Base-by-base conservation (phyloP, 2,113 vertebrate species). In the Gasterosteus aculeatus region DNA sequence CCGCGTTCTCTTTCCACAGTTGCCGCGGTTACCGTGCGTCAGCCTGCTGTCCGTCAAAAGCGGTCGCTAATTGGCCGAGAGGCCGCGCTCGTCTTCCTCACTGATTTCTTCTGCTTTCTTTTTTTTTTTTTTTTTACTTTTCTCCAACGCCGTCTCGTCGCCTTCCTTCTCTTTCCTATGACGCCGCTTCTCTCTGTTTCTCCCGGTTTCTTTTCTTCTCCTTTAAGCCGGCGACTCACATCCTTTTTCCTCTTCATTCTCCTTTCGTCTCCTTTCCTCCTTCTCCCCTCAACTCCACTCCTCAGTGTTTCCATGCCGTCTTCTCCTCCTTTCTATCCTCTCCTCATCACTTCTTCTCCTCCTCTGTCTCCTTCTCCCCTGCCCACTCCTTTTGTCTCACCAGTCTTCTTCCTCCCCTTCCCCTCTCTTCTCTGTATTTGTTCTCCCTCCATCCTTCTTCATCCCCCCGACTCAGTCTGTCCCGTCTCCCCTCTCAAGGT, bases 1-100 rank as follows among this genome's bases (percentile, higher is more conserved):
- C 80, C 18, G 72, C 63, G 56, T 80, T 92, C 87, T 91, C 89
- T 91, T 93, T 93, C 87, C 89, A 80, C 77, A 18, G 87, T 92
- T 89, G 76, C 89, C 62, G 78, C 77, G 82, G 92, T 86, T 89
- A 90, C 85, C 29, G 72, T 88, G 87, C 85, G 85, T 90, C 88
- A 90, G 85, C 68, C 68, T 16, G 71, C 80, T 77, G 83, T 68
- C 78, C 60, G 18, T 90, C 90, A 89, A 80, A 49, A 65, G 29
- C 1, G 66, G 76, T 73, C 77, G 80, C 87, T 89, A 91, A 88
- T 78, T 89, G 85, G 81, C 84, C 35, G 49, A 77, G 72, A 76
- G 76, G 75, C 72, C 58, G 26, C 7, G 19, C 80, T 77, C 44
- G 61, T 84, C 77, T 60, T 72, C 75, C 41, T 81, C 66, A 61